Evolutionary conservation across 1,140 invertebrate species (phyloP), one percentile per base, ranked within the genome.

Genomic region (Neodiprion pinetum): DNA sequence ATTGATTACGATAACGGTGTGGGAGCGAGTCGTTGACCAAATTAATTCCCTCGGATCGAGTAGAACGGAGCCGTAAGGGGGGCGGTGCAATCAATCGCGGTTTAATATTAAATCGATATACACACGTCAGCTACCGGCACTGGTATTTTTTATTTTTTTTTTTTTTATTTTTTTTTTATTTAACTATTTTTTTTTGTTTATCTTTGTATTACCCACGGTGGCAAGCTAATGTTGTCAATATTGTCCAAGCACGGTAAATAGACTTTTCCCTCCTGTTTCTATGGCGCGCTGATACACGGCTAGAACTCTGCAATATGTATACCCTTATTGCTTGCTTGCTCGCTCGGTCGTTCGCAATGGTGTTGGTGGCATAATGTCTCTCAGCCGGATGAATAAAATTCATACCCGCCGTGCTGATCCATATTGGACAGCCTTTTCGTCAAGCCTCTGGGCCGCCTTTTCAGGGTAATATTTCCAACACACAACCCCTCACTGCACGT

Each of bases 191-290:
- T 1, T 61, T 5, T 61, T 61, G 17, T 21, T 12, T 9, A 17
- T 12, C 9, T 61, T 61, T 61, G 9, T 17, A 61, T 61, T 61
- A 61, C n/a, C 11, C n/a, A 61, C n/a, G n/a, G 53, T 17, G 53
- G 53, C 5, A 61, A 61, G 53, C 53, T 61, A 61, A 61, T 61
- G 53, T 61, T 61, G 53, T 61, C 53, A 61, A 61, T 61, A 61
- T 61, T 61, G 53, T 61, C 53, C 5, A 61, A 61, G n/a, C 53
- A 12, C 11, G 53, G 53, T 61, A 61, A 61, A 61, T 61, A 61
- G 53, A 61, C 53, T 61, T 61, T 61, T 61, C n/a, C 53, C 53
- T 14, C 53, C 53, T 17, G 11, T 5, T 17, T 61, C 53, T 61
- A 61, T 61, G 11, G 53, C 53, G 28, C n/a, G 53, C n/a, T 61